Evolutionary conservation across 2,113 vertebrate genomes (phyloP).

Genomic region (Hystrix cristata): DNA sequence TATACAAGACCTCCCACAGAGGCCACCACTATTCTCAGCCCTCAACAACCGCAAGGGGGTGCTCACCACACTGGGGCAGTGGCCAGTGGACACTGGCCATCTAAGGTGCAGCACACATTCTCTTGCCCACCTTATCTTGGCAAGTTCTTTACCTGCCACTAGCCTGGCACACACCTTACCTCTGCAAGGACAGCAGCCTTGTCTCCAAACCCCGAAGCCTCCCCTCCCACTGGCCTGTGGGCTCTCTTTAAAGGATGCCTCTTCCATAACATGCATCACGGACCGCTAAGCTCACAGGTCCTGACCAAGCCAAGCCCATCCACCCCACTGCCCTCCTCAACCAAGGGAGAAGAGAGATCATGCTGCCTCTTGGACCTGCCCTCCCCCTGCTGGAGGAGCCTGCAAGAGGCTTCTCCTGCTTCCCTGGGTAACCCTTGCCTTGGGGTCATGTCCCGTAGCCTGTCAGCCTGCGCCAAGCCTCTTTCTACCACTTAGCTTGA

Average conservation of each 20-base stretch:
- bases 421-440: neutral
- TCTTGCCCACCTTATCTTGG: neutral
- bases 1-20: neutral
- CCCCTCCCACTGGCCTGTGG: neutral
- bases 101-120: neutral
- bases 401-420: neutral
- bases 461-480: neutral
- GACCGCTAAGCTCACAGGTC: neutral
- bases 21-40: neutral
- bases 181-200: slow-evolving; percentile 45
- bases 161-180: slow-evolving; percentile 21
- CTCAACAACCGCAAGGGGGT: slow-evolving; percentile 50
- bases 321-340: neutral
- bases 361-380: neutral
- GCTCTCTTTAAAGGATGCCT: slow-evolving; percentile 15
- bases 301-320: neutral
- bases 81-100: neutral
- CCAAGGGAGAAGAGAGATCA: neutral
- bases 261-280: neutral
- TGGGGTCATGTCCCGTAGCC: neutral
- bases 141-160: neutral
- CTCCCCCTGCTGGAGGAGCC: neutral
- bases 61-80: neutral
- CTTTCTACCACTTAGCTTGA: neutral
- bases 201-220: neutral